Evolutionary conservation across 2,888 invertebrate species (phyloP), one percentile per base, ranked within the genome.

Genomic region (Leptarthrus brevirostris): DNA sequence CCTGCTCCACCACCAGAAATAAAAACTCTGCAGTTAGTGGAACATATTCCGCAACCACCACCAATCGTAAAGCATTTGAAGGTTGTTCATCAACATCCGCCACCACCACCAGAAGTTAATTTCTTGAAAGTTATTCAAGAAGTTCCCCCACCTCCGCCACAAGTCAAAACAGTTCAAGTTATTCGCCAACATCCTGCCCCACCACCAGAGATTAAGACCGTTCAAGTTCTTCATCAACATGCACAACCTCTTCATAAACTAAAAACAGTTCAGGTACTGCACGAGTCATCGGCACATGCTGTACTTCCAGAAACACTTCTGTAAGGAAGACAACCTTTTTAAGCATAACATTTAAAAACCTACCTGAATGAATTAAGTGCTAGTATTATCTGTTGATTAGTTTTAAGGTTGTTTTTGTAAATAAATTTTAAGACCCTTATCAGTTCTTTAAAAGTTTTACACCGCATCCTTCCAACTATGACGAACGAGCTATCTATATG

Each of bases 1-100:
- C 69, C 69, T 14, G n/a, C 69, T 12, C 69, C 69, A 52, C 69
- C 69, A 18, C 69, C 69, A 34, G 52, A 52, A 30, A 30, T 69
- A 2, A 49, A 34, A 30, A 69, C 69, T 6, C 12, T 69, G 1
- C 26, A 69, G 16, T 16, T 52, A 0, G 26, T 69, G 5, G 52
- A 69, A 18, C 69, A 69, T 20, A 34, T 30, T 6, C 69, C 69
- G 12, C 30, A 49, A 0, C 69, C 69, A 52, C 69, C 69, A n/a
- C 69, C 69, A 69, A 52, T 52, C n/a, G 52, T 69, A 5, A 49
- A 52, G 22, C 69, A 69, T 34, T 12, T 69, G 10, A 56, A 72
- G n/a, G 18, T 72, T 10, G 56, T 56, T 12, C 56, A 72, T 12
- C 72, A 72, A 22, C 56, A 54, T 18, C 72, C 72, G 20, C 44